phyloP scores from a whole-genome alignment of 2,113 vertebrate genomes.

The Lamprologus lemairii region DNA sequence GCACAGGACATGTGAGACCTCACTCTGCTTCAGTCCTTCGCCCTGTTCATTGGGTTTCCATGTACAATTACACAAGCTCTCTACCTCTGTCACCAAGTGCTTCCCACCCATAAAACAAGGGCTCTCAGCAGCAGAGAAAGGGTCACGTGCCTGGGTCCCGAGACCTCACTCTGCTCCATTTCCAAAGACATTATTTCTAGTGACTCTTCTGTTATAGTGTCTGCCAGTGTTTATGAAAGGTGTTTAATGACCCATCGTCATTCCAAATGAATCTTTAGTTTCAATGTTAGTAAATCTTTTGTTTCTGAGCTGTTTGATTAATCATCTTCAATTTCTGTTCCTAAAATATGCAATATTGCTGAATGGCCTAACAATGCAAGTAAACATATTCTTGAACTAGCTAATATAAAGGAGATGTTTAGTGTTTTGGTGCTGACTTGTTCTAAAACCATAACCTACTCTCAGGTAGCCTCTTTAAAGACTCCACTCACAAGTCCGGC shows the following conservation, averaged over 20 bases:
- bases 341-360: background rate
- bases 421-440: background rate
- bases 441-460: background rate
- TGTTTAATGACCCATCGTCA: background rate
- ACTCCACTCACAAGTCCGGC: background rate
- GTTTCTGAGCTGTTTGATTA: background rate
- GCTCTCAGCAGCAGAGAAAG: too few relatives aligned
- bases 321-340: background rate
- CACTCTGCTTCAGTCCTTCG: background rate
- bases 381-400: background rate
- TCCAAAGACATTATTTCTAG: background rate
- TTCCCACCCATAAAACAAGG: too few relatives aligned
- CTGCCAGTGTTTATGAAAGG: background rate
- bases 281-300: background rate
- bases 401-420: background rate
- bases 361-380: background rate
- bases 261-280: background rate
- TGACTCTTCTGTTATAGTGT: background rate
- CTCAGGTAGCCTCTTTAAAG: background rate
- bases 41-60: background rate
- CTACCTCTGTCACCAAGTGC: background rate
- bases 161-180: background rate
- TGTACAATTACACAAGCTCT: background rate
- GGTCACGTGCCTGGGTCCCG: too few relatives aligned
- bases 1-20: background rate